Percentiles rank a stretch among this genome's conserved stretches.
phyloP scores from a whole-genome alignment of 2,113 vertebrate genomes.

The Coregonus clupeaformis region DNA sequence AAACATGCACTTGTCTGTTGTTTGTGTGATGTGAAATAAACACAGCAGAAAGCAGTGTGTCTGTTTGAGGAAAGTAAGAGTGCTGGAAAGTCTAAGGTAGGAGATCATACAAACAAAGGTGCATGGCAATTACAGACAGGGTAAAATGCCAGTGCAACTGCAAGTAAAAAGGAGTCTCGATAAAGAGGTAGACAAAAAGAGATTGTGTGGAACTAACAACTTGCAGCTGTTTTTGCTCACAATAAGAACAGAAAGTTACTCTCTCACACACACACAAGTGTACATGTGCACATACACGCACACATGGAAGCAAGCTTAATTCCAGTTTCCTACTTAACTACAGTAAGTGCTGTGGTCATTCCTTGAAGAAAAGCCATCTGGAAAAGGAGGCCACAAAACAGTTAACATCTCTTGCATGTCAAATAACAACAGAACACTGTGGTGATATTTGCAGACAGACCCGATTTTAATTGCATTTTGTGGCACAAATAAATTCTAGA shows the following conservation, averaged over 20 bases:
- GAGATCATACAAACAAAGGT: slow-evolving; percentile 66
- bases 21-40: slow-evolving; percentile 8
- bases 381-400: slow-evolving; percentile 1
- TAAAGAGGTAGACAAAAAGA: slow-evolving; percentile 31
- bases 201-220: slow-evolving; percentile 54
- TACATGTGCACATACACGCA: background rate
- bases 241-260: slow-evolving; percentile 33
- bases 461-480: slow-evolving; percentile 57
- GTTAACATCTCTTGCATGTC: slow-evolving; percentile 37
- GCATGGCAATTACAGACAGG: slow-evolving; percentile 56
- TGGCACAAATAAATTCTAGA: slow-evolving; percentile 54
- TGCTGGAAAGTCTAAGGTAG: slow-evolving; percentile 53
- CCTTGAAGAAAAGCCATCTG: slow-evolving; percentile 27
- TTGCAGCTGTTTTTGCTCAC: slow-evolving; percentile 53
- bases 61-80: slow-evolving; percentile 53
- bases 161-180: slow-evolving; percentile 47
- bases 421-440: slow-evolving; percentile 43
- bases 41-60: slow-evolving; percentile 38
- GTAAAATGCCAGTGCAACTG: slow-evolving; percentile 47
- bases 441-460: slow-evolving; percentile 45
- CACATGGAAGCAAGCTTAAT: slow-evolving; percentile 36
- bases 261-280: background rate
- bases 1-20: slow-evolving; percentile 28
- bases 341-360: slow-evolving; percentile 25
- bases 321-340: slow-evolving; percentile 26